Evolutionary conservation across 2,888 invertebrate genomes (phyloP).

Genomic region (Aspidiotus destructor): DNA sequence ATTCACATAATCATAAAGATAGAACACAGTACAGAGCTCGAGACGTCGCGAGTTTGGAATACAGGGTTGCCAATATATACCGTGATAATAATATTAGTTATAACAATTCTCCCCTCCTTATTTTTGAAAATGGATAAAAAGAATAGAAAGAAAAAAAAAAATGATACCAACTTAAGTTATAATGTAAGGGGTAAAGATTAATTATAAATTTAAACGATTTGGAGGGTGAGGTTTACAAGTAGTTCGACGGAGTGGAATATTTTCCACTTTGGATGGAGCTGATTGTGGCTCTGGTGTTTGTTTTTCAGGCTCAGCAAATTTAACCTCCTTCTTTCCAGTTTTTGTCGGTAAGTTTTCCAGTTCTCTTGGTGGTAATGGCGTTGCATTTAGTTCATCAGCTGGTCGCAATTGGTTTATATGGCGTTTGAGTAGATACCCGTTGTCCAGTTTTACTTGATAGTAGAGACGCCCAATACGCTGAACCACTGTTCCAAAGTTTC

Average conservation of each 20-base stretch:
- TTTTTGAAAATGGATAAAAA: background rate
- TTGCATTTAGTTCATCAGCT: too few relatives aligned
- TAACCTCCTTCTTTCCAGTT: too few relatives aligned
- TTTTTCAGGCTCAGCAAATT: background rate
- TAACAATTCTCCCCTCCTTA: too few relatives aligned
- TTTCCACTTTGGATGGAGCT: too few relatives aligned
- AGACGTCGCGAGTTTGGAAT: too few relatives aligned
- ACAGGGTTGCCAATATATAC: too few relatives aligned
- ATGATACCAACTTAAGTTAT: background rate
- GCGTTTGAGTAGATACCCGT: constrained; percentile 35
- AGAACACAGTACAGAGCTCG: too few relatives aligned
- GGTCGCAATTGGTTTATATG: constrained; percentile 35
- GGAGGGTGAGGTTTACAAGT: too few relatives aligned
- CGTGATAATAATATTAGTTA: too few relatives aligned
- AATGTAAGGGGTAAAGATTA: background rate
- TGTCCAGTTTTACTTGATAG: constrained; percentile 35
- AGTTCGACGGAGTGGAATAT: background rate
- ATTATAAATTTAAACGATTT: background rate
- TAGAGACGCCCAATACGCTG: constrained; percentile 34
- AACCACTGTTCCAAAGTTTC: constrained; percentile 34
- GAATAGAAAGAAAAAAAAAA: background rate
- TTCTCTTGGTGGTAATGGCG: background rate
- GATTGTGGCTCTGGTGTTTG: too few relatives aligned
- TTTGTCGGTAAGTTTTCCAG: background rate
- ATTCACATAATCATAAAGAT: too few relatives aligned